phyloP scores from a whole-genome alignment of 2,797 vertebrate species.

The Xenops minutus region DNA sequence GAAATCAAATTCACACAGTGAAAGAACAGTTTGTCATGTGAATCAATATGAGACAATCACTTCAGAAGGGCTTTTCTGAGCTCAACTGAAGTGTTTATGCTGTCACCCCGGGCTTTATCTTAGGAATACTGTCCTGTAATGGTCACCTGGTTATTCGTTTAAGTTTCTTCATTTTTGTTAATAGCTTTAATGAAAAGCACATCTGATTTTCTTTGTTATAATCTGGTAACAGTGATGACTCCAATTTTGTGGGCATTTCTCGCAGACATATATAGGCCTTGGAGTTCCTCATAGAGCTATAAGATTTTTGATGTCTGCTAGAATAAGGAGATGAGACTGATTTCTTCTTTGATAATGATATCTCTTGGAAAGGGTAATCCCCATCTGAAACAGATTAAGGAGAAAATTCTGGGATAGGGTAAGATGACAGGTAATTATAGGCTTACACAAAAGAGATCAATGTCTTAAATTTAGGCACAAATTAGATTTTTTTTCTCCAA shows the following conservation, averaged over 20 bases:
- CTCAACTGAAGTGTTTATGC: background rate
- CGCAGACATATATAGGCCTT: background rate
- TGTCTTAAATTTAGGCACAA: background rate
- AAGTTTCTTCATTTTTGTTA: background rate
- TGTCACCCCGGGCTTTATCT: background rate
- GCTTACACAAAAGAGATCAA: background rate
- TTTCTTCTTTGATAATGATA: background rate
- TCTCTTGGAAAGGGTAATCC: background rate
- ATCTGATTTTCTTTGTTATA: background rate
- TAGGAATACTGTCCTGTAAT: background rate
- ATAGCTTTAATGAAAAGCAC: background rate
- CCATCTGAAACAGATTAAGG: background rate
- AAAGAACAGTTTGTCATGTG: background rate
- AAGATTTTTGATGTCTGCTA: background rate
- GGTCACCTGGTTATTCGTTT: background rate
- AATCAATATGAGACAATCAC: background rate
- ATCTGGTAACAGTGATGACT: background rate
- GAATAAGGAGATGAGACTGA: background rate
- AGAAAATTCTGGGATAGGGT: background rate
- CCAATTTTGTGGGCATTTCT: background rate
- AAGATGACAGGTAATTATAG: background rate
- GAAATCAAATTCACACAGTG: background rate
- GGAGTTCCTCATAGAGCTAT: background rate
- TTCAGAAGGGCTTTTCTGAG: background rate
- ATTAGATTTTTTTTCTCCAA: background rate